A percentile compares a stretch with the other conserved stretches of the same genome.
phyloP scores from a whole-genome alignment of 2,113 vertebrate species.

The Ornithorhynchus anatinus region DNA sequence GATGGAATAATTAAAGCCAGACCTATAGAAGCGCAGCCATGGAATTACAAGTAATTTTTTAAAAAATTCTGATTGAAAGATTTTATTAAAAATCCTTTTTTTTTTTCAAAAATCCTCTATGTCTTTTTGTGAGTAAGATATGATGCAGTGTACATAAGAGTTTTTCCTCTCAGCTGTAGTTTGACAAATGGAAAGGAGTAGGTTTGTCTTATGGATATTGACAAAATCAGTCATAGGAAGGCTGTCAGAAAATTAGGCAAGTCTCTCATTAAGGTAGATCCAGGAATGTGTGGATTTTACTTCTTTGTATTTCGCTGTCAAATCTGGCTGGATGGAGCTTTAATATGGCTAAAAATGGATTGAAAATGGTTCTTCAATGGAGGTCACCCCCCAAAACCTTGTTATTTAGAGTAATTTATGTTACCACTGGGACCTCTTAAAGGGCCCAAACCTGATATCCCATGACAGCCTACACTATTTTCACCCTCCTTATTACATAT shows the following conservation, averaged over 20 bases:
- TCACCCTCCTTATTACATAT: too few relatives aligned
- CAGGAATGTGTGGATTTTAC: slow-evolving; percentile 24
- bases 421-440: too few relatives aligned
- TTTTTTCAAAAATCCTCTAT: not conserved
- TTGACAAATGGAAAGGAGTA: slow-evolving; percentile 43
- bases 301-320: slow-evolving; percentile 47
- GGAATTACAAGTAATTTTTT: slow-evolving; percentile 17
- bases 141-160: not conserved
- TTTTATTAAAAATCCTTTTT: not conserved
- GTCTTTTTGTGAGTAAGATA: not conserved
- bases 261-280: slow-evolving; percentile 30
- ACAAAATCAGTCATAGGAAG: slow-evolving; percentile 33
- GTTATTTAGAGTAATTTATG: too few relatives aligned
- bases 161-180: not conserved
- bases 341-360: not conserved
- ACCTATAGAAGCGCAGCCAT: slow-evolving; percentile 15
- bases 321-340: not conserved
- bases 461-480: too few relatives aligned
- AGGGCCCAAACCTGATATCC: not conserved
- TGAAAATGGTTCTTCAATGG: not conserved
- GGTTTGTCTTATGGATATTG: slow-evolving; percentile 40
- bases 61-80: not conserved
- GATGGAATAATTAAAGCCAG: slow-evolving; percentile 37
- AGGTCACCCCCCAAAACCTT: not conserved
- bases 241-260: slow-evolving; percentile 43